Evolutionary conservation across 2,113 vertebrate genomes (phyloP).

Genomic region (Mustela nigripes): DNA sequence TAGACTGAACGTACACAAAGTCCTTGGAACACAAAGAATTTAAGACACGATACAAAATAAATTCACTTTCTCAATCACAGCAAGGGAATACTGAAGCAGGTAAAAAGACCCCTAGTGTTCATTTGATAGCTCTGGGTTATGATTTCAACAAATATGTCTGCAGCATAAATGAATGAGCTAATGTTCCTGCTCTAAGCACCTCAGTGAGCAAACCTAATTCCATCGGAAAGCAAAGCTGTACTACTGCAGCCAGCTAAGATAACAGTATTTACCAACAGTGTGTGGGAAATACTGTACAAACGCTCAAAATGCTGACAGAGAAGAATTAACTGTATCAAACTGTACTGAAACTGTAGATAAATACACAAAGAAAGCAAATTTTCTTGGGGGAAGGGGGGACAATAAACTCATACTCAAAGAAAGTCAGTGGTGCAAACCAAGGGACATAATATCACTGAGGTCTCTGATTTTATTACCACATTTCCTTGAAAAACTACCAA

Average conservation of each 20-base stretch:
- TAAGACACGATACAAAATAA: constrained; percentile 51
- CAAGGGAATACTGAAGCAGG: constrained; percentile 22
- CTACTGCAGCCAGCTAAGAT: neutral
- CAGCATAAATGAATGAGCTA: constrained; percentile 14
- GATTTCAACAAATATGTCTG: constrained; percentile 10
- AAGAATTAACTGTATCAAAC: neutral
- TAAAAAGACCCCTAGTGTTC: constrained; percentile 48
- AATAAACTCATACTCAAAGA: neutral
- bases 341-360: neutral
- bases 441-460: neutral
- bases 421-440: neutral
- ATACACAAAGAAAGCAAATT: neutral
- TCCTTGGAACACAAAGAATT: constrained; percentile 42
- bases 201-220: constrained; percentile 17
- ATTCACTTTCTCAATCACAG: constrained; percentile 52
- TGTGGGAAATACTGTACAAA: neutral
- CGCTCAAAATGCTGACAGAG: constrained; percentile 19
- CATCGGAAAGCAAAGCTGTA: neutral
- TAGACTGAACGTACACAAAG: neutral
- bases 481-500: constrained; percentile 48
- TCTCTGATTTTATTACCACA: constrained; percentile 26
- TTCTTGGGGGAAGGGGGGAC: neutral
- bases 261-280: neutral
- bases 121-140: neutral
- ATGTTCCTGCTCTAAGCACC: neutral